Evolutionary conservation across 2,113 vertebrate genomes (phyloP), one percentile per base, ranked within the genome.

Genomic region (Gobio gobio): DNA sequence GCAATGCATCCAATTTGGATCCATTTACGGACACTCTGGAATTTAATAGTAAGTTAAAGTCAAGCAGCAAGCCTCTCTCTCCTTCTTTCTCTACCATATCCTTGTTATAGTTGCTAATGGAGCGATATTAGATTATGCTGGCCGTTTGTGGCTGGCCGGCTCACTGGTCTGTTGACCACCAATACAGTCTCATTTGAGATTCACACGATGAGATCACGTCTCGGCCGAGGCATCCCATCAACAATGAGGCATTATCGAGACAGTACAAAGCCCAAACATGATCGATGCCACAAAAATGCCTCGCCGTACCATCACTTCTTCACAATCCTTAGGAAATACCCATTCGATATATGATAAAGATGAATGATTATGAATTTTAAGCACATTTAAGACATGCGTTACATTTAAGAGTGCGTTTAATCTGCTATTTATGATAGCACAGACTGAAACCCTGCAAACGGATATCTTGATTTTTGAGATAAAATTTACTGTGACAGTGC

Each of bases 401-500:
- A 29, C 29, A 29, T 29, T 29, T 29, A 29, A 29, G 4, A 12
- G 33, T 79, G 13, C 10, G 33, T 79, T 80, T 29, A 47, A 64
- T 20, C 58, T 24, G 43, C 14, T 66, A 4, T 16, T 47, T 68
- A 49, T 29, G n/a, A 26, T 49, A 18, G 78, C 45, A 51, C 10
- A 51, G 61, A 36, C 26, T 58, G 13, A 59, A 76, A 24, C 26
- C 14, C 2, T 70, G 45, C 47, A 51, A 56, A 56, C 40, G 16
- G 59, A 84, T 76, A 76, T 63, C 58, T 66, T 43, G 58, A 45
- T 75, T 45, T 63, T 24, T 74, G 22, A 64, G 86, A 64, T 75
- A 89, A 77, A 77, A 73, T 76, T 82, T 72, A 89, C 83, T 73
- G 82, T 90, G 91, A 93, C 90, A 81, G 89, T 85, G 88, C 90